Evolutionary conservation across 2,113 vertebrate species (phyloP).

Genomic region (Tinamus guttatus): DNA sequence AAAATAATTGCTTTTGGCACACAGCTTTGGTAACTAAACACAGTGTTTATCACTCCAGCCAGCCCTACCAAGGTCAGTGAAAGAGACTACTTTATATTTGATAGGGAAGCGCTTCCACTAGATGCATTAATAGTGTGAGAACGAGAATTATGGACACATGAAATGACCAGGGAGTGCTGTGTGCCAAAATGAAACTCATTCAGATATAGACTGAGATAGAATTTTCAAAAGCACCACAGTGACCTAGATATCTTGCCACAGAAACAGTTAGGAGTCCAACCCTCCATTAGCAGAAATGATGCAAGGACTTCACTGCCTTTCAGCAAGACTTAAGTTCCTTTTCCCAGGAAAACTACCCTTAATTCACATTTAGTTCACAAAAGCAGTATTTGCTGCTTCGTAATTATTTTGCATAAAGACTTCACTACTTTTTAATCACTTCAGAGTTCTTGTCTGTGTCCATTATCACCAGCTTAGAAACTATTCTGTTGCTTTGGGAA

Average conservation of each 20-base stretch:
- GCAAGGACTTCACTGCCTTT: neutral
- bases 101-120: neutral
- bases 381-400: conserved; percentile 6
- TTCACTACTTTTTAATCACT: conserved; percentile 58
- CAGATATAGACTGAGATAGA: neutral
- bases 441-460: conserved; percentile 56
- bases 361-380: conserved; percentile 35
- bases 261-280: neutral
- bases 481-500: conserved; percentile 55
- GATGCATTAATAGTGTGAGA: neutral
- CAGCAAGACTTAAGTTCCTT: neutral
- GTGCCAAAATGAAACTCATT: neutral
- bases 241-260: neutral
- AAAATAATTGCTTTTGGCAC: neutral
- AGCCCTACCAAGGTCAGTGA: conserved; percentile 16
- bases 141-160: neutral
- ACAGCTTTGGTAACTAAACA: neutral
- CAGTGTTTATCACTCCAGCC: conserved; percentile 3
- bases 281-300: neutral
- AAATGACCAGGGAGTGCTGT: neutral
- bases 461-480: conserved; percentile 56
- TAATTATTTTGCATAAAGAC: conserved; percentile 44
- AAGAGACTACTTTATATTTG: neutral
- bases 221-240: neutral
- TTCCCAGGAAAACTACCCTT: neutral